These are phyloP conservation scores for Nebria brevicollis DNA, from an alignment of 2,888 invertebrate species.

Conservation along the genomic window DNA sequence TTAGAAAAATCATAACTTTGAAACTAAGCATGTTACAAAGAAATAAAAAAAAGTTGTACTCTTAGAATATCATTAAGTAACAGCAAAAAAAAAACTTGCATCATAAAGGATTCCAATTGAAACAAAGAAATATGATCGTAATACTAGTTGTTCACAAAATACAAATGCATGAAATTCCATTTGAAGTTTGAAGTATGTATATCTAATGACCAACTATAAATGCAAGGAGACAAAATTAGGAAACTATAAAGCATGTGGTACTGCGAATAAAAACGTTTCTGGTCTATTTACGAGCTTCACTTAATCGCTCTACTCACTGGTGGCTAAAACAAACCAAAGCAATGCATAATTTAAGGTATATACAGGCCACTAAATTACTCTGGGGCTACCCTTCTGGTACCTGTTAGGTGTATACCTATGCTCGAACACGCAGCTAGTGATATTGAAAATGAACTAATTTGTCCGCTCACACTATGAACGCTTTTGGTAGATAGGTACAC, in stretches of 20 bases:
- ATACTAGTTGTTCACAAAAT: too few species aligned
- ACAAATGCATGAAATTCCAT: too few species aligned
- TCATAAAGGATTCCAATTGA: too few species aligned
- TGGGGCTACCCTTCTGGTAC: background rate
- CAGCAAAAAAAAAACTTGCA: too few species aligned
- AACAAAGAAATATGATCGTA: too few species aligned
- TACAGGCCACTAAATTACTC: background rate
- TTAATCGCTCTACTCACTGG: background rate
- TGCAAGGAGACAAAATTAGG: background rate
- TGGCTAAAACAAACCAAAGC: background rate
- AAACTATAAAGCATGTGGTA: background rate
- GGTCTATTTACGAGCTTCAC: background rate
- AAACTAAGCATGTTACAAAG: too few species aligned
- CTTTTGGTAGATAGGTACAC: background rate
- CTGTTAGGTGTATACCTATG: background rate
- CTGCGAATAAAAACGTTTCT: background rate
- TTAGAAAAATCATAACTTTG: too few species aligned
- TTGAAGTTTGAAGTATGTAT: background rate
- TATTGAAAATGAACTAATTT: background rate
- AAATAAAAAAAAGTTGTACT: too few species aligned
- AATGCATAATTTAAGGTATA: background rate
- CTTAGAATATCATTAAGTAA: too few species aligned
- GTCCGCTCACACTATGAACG: background rate
- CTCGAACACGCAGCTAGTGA: background rate
- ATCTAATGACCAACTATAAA: background rate